These are phyloP conservation scores for Palythoa heliodiscus DNA, from an alignment of 92 coral and sea anemone genomes.

Conservation along the genomic window DNA sequence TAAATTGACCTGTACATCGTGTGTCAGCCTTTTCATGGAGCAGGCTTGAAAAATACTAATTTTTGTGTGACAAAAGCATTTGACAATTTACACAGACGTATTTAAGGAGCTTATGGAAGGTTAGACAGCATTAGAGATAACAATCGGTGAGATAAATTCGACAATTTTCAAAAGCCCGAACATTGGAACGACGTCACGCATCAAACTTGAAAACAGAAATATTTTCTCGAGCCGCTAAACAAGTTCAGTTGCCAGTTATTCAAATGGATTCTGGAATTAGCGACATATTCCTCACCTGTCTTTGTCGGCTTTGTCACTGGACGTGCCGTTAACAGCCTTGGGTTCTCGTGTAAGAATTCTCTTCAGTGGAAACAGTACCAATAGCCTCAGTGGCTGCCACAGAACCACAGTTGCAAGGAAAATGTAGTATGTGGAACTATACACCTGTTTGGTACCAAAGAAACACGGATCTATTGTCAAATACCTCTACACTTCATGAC, in stretches of 20 bases:
- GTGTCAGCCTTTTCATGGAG: no score
- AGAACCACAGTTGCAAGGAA: conserved; percentile 50
- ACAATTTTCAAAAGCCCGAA: no score
- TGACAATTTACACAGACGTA: no score
- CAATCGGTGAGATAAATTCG: no score
- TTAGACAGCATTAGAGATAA: no score
- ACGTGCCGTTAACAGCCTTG: conserved; percentile 13
- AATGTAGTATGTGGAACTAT: conserved; percentile 59
- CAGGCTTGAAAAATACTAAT: no score
- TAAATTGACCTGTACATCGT: no score
- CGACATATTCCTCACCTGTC: not conserved
- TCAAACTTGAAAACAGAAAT: no score
- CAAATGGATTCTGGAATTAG: not conserved
- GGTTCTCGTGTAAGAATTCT: conserved; percentile 11
- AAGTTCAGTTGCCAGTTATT: not conserved
- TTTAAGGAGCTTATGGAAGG: no score
- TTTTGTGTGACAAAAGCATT: no score
- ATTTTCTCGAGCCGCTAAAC: not conserved
- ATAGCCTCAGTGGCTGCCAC: conserved; percentile 47
- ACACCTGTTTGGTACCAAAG: conserved; percentile 39
- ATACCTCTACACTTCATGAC: not conserved
- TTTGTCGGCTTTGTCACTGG: conserved; percentile 23
- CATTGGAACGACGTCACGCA: no score
- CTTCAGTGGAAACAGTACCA: conserved; percentile 32
- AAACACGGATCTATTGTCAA: not conserved